A percentile compares a stretch with the other conserved stretches of the same genome.
Evolutionary conservation across 2,797 vertebrate species (phyloP).

Genomic region (Clarias fuscus): DNA sequence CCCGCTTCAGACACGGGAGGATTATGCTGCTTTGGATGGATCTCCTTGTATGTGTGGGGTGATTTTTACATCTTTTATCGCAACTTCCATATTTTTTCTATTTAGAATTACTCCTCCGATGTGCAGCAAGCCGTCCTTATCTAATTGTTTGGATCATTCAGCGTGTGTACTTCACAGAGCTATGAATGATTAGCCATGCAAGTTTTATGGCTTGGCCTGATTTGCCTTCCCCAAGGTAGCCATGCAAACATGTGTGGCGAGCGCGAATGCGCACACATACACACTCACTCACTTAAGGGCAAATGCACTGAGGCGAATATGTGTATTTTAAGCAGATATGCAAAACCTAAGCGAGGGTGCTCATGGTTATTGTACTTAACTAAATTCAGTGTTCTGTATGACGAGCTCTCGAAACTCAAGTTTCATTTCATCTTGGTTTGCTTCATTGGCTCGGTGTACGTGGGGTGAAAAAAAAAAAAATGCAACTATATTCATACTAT

Average conservation of each 20-base stretch:
- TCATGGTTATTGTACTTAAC: constrained; percentile 28
- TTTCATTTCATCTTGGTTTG: constrained; percentile 41
- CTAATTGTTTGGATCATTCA: constrained; percentile 30
- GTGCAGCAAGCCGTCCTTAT: constrained; percentile 16
- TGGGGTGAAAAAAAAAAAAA: no score
- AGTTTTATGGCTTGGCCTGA: constrained; percentile 36
- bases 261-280: neutral
- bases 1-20: neutral
- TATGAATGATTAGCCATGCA: constrained; percentile 44
- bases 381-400: neutral
- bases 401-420: neutral
- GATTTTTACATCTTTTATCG: neutral
- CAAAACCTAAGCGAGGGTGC: constrained; percentile 31
- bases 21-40: neutral
- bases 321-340: constrained; percentile 44
- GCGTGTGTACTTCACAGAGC: neutral
- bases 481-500: neutral
- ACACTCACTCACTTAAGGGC: constrained; percentile 22
- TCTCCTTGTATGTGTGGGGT: no score
- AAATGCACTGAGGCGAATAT: constrained; percentile 35
- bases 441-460: constrained; percentile 44
- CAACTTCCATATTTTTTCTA: neutral
- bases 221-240: constrained; percentile 50
- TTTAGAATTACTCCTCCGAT: constrained; percentile 13
- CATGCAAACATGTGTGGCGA: constrained; percentile 27